Evolutionary conservation across 1,140 invertebrate species (phyloP), one percentile per base, ranked within the genome.

Genomic region (Solenopsis invicta): DNA sequence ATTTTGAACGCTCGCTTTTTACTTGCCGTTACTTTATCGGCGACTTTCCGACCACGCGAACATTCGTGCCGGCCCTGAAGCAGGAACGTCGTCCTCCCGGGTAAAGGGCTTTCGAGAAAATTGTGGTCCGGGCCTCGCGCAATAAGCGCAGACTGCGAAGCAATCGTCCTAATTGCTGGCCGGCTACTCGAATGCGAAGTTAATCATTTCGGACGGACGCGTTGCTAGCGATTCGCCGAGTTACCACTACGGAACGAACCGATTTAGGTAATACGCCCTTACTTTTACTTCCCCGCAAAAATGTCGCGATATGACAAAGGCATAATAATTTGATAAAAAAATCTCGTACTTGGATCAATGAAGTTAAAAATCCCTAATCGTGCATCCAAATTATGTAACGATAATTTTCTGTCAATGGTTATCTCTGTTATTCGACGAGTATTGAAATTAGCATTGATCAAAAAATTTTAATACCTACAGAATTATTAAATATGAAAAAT

Each of bases 161-260:
- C 92, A 92, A 92, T 93, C 91, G 90, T 88, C 82, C 91, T 92
- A 93, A 93, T 93, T 93, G 92, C 91, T 62, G 75, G 62, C 29
- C 78, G 54, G 69, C 87, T 61, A 61, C 50, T 91, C 87, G 88
- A 88, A 91, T 87, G 87, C 91, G 66, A 86, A 88, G 89, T 92
- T 93, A 93, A 93, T 93, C 92, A 93, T 93, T 93, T 76, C 69
- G 85, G 90, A 93, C 86, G 85, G 88, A 89, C 86, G 88, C 87
- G 67, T 74, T 72, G 48, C 61, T 56, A 10, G 59, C 41, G 24
- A 59, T 29, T 80, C 37, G 45, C 45, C 66, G 37, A 48, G 37
- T 82, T 61, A 34, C 41, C 41, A 37, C 52, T 48, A 61, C n/a
- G 18, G 37, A 61, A n/a, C 18, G 37, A 18, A 48, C 13, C 69